Evolutionary conservation across 2,888 invertebrate genomes (phyloP), one percentile per base, ranked within the genome.

Genomic region (Mechanitis messenoides): DNA sequence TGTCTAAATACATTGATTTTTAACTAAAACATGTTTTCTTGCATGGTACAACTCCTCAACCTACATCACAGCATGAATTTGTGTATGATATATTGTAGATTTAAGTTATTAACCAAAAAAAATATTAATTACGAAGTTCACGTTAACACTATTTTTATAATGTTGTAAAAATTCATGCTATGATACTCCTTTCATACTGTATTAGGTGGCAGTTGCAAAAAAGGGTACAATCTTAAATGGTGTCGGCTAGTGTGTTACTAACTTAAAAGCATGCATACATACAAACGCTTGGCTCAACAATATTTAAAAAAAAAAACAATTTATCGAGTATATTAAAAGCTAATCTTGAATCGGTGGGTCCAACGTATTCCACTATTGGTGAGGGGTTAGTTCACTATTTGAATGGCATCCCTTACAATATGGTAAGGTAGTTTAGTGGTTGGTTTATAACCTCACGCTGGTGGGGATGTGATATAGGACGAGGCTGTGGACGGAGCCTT

Each of bases 401-500:
- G 20, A 20, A 28, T n/a, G 20, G 20, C 4, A 28, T 47, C 11
- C 31, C 31, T 50, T 50, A 50, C 31, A 50, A 28, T 31, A 7
- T 4, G 28, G 3, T 50, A 50, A 50, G 11, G 50, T 9, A 9
- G 50, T n/a, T 31, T 50, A 42, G 50, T 50, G 50, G 47, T n/a
- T 33, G 33, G 45, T 47, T 33, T 57, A 47, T 47, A 57, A 57
- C 60, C 61, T 65, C 63, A 63, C 59, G 56, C 63, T 68, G 68
- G 66, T 68, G 67, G 69, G 65, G 66, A 63, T 67, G 67, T 72
- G 69, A 77, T 69, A 73, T 85, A 88, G 97, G 97, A 97, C 90
- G 97, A 97, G 93, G 96, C 96, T 80, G 94, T 97, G 91, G 97
- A 97, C 91, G 95, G 95, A 82, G 96, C 97, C 84, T 95, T 97